Base-by-base conservation (phyloP, 2,797 vertebrate species). In the Loris lydekkerianus region DNA sequence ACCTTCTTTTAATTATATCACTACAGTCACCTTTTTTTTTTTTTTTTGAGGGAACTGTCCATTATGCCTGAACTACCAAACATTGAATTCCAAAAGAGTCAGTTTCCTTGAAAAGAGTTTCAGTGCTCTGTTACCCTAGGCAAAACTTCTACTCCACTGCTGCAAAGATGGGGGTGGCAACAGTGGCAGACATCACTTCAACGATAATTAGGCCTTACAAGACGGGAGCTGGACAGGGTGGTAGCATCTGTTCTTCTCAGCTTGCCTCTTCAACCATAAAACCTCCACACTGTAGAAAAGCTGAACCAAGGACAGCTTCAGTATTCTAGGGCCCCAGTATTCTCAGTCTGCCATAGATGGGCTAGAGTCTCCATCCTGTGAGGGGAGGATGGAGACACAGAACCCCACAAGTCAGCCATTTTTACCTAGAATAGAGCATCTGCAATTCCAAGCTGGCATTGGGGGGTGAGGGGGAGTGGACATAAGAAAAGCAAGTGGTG, bases 161-260 rank as follows among this genome's bases (percentile, higher is more conserved):
- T n/a, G 6, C 9, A 43, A 31, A 73, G 37, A 65, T 14, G 21
- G 53, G 58, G 27, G 25, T 23, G n/a, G 34, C 23, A 77, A 63
- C 8, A 43, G 13, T 56, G 61, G 40, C 27, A 53, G 10, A 63
- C 10, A 56, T 31, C 56, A 46, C 49, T 69, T 29, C n/a, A 69
- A 67, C 13, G 49, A 61, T 27, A 89, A 23, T 34, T 31, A 61
- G 69, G 49, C 27, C 69, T 69, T 76, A 82, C 2, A 63, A 75
- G 58, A 73, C 81, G 43, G 25, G 20, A 23, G 25, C 8, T 63
- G 6, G 37, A 18, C 5, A 81, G 29, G 29, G 14, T 4, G 13
- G 34, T 75, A 63, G 82, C 75, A 89, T 46, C 49, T 82, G 81
- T 40, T 56, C 60, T 92, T 86, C 49, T 92, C 58, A 69, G 56